Percentiles rank a stretch among this genome's conserved stretches.
phyloP scores from a whole-genome alignment of 2,888 invertebrate species.

The Conomelus anceps region DNA sequence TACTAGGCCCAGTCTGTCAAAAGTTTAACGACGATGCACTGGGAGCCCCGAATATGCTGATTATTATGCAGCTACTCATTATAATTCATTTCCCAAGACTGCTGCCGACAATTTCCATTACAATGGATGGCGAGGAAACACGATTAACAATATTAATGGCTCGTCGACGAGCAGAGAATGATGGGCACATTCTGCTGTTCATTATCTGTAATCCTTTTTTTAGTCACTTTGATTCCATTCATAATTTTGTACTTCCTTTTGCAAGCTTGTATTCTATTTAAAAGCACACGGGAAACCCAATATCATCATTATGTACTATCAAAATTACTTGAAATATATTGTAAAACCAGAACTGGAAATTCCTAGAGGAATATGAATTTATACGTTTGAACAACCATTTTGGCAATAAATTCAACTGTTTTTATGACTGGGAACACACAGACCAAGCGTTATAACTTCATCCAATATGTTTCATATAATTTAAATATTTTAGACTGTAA shows the following conservation, averaged over 20 bases:
- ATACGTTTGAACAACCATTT: too few relatives aligned
- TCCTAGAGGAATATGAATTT: slow-evolving; percentile 7
- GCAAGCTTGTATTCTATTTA: neutral
- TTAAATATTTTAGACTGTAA: too few relatives aligned
- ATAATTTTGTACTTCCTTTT: neutral
- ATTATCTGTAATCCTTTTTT: neutral
- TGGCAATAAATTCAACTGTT: too few relatives aligned
- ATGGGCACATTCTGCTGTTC: neutral
- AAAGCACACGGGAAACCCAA: neutral
- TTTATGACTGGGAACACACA: too few relatives aligned
- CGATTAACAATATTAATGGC: neutral
- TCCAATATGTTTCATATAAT: too few relatives aligned
- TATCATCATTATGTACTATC: neutral
- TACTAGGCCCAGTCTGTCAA: neutral
- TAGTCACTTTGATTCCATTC: too few relatives aligned
- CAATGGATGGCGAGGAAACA: neutral
- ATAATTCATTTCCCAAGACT: neutral
- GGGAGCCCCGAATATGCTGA: neutral
- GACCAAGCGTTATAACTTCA: too few relatives aligned
- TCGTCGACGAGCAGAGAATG: neutral
- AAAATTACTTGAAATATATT: neutral
- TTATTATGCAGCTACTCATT: neutral
- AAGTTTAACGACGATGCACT: neutral
- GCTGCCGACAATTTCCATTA: neutral
- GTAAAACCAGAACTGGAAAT: neutral